Base-by-base conservation (phyloP, 2,113 vertebrate genomes). In the Tonatia bakeri region DNA sequence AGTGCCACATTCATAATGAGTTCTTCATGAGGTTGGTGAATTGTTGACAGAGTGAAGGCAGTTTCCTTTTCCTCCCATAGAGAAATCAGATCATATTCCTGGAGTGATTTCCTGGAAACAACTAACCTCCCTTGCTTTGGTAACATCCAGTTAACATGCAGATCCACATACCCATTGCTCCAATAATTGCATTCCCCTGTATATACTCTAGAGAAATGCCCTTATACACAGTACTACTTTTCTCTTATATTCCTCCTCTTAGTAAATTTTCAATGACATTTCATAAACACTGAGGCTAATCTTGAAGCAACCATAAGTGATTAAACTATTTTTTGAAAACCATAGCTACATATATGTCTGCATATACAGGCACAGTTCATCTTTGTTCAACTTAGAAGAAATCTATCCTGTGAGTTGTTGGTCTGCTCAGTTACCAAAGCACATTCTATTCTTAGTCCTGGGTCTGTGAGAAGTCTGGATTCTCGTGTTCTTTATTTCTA, bases 251-350 rank as follows among this genome's bases (percentile, higher is more conserved):
- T 67, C 69, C 28, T 89, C 45, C 36, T 88, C 24, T 92, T 75
- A 64, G 50, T 90, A 75, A 90, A 80, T 95, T 95, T 28, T 86
- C 40, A 90, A 50, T 52, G 69, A 92, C 3, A 72, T 54, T 54
- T 28, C 31, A 76, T 26, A 70, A 45, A 47, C 16, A 56, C 31
- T 40, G 72, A 67, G 54, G n/a, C 64, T 83, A 91, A 84, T 69
- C 20, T 79, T 84, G 28, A 69, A 91, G 45, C 38, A 65, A 54
- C 52, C 69, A 4, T 7, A 84, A 90, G 16, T 73, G 33, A 67
- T 83, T 33, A 90, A 92, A 87, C 4, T 31, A 19, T 88, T 79
- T 77, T 95, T 93, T 91, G 31, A 84, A 91, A 87, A 64, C 52
- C 59, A 79, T 17, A 73, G 54, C 20, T 52, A 36, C 28, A 24